Conservation (phyloP, 92 coral and sea anemone genomes). For the Pocillopora grandis region DNA sequence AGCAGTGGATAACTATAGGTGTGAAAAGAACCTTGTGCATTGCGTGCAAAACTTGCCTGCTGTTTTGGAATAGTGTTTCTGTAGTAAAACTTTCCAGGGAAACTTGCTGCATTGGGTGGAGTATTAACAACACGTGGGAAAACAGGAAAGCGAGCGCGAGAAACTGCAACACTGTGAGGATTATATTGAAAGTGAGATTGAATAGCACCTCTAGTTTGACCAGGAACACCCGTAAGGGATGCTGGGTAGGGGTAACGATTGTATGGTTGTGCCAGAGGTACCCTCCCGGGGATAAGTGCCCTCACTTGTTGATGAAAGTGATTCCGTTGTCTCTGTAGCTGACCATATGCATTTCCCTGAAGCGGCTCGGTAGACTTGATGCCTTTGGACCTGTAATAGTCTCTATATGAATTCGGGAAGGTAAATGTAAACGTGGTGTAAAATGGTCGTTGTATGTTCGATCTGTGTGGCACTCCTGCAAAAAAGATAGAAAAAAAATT, state of each 20-base stretch:
- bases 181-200: neutral
- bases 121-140: neutral
- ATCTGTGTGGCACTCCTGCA: slow-evolving; percentile 25
- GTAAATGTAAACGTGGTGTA: slow-evolving; percentile 1
- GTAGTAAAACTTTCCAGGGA: slow-evolving; percentile 20
- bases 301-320: slow-evolving; percentile 44
- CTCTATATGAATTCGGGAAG: slow-evolving; percentile 10
- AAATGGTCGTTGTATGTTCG: slow-evolving; percentile 22
- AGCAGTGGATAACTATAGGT: slow-evolving; percentile 19
- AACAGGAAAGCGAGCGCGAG: slow-evolving; percentile 19
- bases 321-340: slow-evolving; percentile 36
- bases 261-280: slow-evolving; percentile 3
- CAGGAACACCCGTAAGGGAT: neutral
- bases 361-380: slow-evolving; percentile 23
- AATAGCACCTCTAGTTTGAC: slow-evolving; percentile 5
- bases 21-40: slow-evolving; percentile 1
- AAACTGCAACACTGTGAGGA: neutral
- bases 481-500: neutral
- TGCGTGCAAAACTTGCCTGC: slow-evolving; percentile 6
- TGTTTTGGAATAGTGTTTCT: slow-evolving; percentile 24
- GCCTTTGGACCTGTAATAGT: slow-evolving; percentile 1
- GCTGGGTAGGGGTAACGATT: slow-evolving; percentile 29
- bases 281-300: slow-evolving; percentile 33
- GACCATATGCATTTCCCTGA: slow-evolving; percentile 32
- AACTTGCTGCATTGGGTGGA: slow-evolving; percentile 20